Conservation (phyloP, 2,797 vertebrate species). For the Coregonus suidteri region DNA sequence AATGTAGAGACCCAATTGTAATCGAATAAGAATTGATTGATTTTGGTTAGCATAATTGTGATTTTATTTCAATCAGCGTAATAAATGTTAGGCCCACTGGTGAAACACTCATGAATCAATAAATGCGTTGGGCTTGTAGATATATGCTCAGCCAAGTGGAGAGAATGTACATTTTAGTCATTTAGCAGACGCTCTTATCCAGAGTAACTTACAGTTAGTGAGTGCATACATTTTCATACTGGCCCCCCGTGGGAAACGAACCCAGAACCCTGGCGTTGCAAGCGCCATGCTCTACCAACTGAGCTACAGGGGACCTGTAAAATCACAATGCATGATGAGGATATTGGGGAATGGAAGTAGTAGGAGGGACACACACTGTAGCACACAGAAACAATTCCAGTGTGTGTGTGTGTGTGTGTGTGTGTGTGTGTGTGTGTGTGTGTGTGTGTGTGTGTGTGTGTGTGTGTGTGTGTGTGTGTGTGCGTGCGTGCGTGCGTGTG, state of each 20-base stretch:
- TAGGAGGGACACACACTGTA: not conserved
- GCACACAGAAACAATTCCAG: not conserved
- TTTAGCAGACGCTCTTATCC: too few species aligned
- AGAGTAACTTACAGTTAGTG: too few species aligned
- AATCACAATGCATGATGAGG: too few species aligned
- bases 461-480: not conserved
- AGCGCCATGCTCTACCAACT: too few species aligned
- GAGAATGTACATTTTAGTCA: not conserved
- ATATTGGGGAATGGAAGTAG: not conserved
- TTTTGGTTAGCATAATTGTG: conserved; percentile 20
- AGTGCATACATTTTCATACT: too few species aligned
- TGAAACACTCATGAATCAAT: conserved; percentile 35
- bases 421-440: not conserved
- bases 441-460: conserved; percentile 6
- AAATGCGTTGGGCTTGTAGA: conserved; percentile 13
- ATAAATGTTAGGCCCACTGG: conserved; percentile 42
- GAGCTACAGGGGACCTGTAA: not conserved
- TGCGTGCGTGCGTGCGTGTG: too few species aligned
- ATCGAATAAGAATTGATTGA: conserved; percentile 38
- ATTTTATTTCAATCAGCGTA: conserved; percentile 40
- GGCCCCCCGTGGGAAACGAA: too few species aligned
- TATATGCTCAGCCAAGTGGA: conserved; percentile 29
- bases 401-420: conserved; percentile 1
- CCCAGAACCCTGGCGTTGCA: too few species aligned
- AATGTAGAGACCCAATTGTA: conserved; percentile 25